A percentile compares a stretch with the other conserved stretches of the same genome.
phyloP scores from a whole-genome alignment of 2,113 vertebrate species.

The Aegithalos caudatus region DNA sequence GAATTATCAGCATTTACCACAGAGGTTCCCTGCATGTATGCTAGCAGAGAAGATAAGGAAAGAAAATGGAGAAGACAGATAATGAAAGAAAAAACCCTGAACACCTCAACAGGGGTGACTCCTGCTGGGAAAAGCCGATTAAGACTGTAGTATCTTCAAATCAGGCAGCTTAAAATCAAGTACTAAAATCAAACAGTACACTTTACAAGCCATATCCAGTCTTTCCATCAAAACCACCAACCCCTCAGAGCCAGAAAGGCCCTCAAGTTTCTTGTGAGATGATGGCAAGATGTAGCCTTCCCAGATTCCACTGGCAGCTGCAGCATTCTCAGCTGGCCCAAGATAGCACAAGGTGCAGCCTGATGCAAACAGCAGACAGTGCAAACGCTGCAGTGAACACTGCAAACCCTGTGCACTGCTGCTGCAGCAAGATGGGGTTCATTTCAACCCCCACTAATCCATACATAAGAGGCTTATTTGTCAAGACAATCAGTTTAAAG shows the following conservation, averaged over 20 bases:
- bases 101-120: not conserved
- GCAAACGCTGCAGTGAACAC: not conserved
- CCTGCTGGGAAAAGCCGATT: not conserved
- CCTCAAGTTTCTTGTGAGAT: not conserved
- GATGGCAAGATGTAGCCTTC: not conserved
- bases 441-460: not conserved
- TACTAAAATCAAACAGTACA: not conserved
- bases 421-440: not conserved
- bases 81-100: not conserved
- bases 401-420: not conserved
- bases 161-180: constrained; percentile 30
- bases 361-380: not conserved
- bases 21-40: not conserved
- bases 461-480: not conserved
- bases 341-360: not conserved
- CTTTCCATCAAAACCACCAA: constrained; percentile 23
- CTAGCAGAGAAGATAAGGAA: not conserved
- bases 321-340: not conserved
- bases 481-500: not conserved
- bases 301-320: not conserved
- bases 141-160: not conserved
- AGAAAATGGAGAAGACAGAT: not conserved
- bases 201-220: not conserved
- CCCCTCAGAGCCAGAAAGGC: not conserved
- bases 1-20: not conserved